Conservation (phyloP, 2,888 invertebrate genomes). For the Diaprepes abbreviatus region DNA sequence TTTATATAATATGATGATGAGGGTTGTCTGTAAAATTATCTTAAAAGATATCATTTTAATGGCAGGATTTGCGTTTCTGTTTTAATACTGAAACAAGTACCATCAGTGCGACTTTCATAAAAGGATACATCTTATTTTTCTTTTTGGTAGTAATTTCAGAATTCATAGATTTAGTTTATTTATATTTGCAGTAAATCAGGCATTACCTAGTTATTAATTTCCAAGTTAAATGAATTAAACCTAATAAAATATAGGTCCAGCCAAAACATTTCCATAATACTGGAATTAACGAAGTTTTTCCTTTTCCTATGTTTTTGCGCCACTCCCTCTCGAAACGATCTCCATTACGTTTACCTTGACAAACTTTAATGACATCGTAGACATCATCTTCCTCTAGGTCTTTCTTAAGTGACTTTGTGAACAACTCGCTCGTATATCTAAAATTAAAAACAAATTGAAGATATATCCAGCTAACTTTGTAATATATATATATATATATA, state of each 20-base stretch:
- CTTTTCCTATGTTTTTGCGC: conserved; percentile 50
- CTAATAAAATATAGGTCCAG: conserved; percentile 51
- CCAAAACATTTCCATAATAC: conserved; percentile 58
- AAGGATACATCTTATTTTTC: no score
- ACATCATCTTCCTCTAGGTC: conserved; percentile 75
- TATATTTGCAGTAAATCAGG: no score
- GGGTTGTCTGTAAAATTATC: no score
- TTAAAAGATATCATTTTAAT: no score
- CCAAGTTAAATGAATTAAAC: conserved; percentile 50
- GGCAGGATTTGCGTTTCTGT: no score
- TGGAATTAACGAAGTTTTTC: conserved; percentile 50
- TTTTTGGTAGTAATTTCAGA: no score
- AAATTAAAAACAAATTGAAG: not conserved
- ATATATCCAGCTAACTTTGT: no score
- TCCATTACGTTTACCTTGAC: conserved; percentile 54
- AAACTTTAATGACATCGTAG: conserved; percentile 70
- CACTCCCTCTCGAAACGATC: conserved; percentile 60
- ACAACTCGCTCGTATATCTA: conserved; percentile 78
- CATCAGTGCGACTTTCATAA: no score
- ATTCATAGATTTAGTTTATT: no score
- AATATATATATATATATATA: no score
- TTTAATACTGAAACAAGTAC: no score
- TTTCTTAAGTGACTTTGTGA: conserved; percentile 73
- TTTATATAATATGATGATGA: no score
- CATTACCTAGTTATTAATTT: conserved; percentile 53